Percentiles rank a stretch among this genome's conserved stretches.
These are phyloP conservation scores for Bryconaethiops microstoma DNA, from an alignment of 2,797 vertebrate genomes.

Conservation along the genomic window DNA sequence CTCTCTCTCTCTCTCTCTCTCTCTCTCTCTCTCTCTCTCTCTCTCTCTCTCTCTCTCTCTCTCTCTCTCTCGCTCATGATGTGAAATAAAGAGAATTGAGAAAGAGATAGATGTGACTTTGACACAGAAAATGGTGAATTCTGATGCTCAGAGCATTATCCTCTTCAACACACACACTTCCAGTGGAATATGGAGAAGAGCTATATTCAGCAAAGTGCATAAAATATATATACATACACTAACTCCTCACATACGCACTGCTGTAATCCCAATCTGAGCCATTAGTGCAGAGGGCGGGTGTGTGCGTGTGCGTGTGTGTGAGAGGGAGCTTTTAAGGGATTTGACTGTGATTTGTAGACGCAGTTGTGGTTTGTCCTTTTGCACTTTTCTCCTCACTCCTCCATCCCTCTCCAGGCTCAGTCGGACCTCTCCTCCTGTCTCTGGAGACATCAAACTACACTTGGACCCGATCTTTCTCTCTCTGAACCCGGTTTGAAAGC, in stretches of 20 bases:
- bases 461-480: not conserved
- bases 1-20: no score
- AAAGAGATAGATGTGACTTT: not conserved
- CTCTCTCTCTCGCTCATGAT: not conserved
- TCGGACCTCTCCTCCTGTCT: not conserved
- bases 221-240: conserved; percentile 46
- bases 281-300: conserved; percentile 68
- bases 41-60: no score
- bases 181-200: not conserved
- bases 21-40: no score
- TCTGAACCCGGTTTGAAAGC: not conserved
- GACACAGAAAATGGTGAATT: not conserved
- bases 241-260: conserved; percentile 72
- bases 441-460: not conserved
- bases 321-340: conserved; percentile 76
- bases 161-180: not conserved
- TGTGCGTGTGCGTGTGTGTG: conserved; percentile 15
- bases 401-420: conserved; percentile 39
- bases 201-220: conserved; percentile 9
- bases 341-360: conserved; percentile 81
- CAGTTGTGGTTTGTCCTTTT: conserved; percentile 70
- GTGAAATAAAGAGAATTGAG: not conserved
- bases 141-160: not conserved
- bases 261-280: conserved; percentile 84
- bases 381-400: conserved; percentile 59